A percentile compares a stretch with the other conserved stretches of the same genome.
Conservation (phyloP, 2,888 invertebrate genomes). For the Falcaria lacertinaria region DNA sequence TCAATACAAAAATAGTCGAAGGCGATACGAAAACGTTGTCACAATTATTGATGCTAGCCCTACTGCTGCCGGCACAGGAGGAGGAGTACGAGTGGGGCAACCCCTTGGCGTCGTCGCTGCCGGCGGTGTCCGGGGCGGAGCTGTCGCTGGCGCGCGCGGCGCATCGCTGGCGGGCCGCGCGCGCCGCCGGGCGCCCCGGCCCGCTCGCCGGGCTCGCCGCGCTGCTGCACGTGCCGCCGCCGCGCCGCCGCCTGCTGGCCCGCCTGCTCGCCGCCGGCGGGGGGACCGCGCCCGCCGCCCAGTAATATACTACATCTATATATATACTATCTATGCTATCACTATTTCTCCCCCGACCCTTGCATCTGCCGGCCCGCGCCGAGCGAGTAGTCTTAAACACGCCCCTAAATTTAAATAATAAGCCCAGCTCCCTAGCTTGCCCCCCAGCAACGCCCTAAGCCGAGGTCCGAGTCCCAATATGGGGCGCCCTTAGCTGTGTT, state of each 20-base stretch:
- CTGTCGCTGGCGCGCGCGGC: conserved; percentile 79
- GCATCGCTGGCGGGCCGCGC: conserved; percentile 83
- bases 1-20: background rate
- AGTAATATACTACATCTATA: no score
- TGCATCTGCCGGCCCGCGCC: no score
- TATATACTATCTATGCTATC: conserved; percentile 9
- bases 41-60: background rate
- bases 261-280: conserved; percentile 89
- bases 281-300: conserved; percentile 77
- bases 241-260: conserved; percentile 81
- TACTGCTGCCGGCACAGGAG: conserved; percentile 80
- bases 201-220: conserved; percentile 77
- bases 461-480: no score
- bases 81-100: conserved; percentile 93
- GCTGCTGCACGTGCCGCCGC: conserved; percentile 79
- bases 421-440: no score
- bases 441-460: no score
- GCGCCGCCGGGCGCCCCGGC: conserved; percentile 63
- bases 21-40: background rate
- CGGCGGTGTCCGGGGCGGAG: conserved; percentile 65
- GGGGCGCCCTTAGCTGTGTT: no score
- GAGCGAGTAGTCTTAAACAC: no score
- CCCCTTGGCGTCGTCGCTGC: conserved; percentile 78
- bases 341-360: background rate
- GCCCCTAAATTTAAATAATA: no score